Base-by-base conservation (phyloP, 2,113 vertebrate genomes). In the Megalops atlanticus region DNA sequence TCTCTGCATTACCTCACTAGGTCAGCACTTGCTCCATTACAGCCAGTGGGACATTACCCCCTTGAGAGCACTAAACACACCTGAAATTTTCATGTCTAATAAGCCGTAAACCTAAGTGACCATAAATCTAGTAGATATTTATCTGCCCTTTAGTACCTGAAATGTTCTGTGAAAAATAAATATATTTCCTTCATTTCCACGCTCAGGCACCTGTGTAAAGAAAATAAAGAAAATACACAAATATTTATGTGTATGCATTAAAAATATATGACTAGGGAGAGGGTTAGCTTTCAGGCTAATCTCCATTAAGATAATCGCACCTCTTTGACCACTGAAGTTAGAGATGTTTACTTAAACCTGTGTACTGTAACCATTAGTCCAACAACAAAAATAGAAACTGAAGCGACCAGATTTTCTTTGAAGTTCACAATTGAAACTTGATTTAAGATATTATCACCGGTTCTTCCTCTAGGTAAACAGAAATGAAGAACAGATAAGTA, bases 21-120 rank as follows among this genome's bases (percentile, higher is more conserved):
- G n/a, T 64, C 58, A 64, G 58, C 58, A 64, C 58, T 27, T 8
- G 31, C 24, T 54, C 58, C 5, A 64, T 27, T 64, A 27, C 7
- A 64, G 58, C 24, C 58, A 27, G 58, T 24, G 1, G n/a, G 58
- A 64, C 58, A 31, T n/a, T 31, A 31, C 58, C 31, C 58, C 58
- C 11, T n/a, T 27, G 58, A 64, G 58, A 31, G 24, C 54, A 8
- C n/a, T 24, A 64, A 64, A 27, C 54, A 64, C 54, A 64, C 31
- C 54, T 64, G 58, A 64, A 64, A 64, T 64, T 27, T 64, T 24
- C 58, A 64, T 64, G 58, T 64, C 58, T 64, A 64, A 64, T 31
- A 31, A 6, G 18, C 52, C 3, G 52, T 58, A n/a, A 64, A 31
- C 6, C 24, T 1, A 64, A 64, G 24, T 31, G 5, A 10, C 58